A percentile compares a stretch with the other conserved stretches of the same genome.
Evolutionary conservation across 2,113 vertebrate species (phyloP).

Genomic region (Morphnarchus princeps): DNA sequence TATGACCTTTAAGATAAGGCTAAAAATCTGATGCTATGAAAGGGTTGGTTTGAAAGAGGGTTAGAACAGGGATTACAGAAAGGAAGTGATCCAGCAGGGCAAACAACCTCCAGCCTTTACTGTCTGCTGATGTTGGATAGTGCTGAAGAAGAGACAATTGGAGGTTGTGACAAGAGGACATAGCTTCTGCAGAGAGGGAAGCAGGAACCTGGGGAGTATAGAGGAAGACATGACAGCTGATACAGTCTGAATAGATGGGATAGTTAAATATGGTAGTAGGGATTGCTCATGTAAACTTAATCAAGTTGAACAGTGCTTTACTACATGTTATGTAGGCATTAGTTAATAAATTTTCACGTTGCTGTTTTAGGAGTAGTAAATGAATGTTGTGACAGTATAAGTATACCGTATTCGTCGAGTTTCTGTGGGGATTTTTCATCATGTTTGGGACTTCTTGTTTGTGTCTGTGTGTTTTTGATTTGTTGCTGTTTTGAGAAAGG

Average conservation of each 20-base stretch:
- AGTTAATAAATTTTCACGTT: not conserved
- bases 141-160: constrained; percentile 10
- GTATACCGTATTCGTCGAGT: not conserved
- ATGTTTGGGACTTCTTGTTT: not conserved
- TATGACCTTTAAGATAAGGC: not conserved
- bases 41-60: not conserved
- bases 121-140: constrained; percentile 2
- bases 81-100: constrained; percentile 16
- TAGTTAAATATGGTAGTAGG: not conserved
- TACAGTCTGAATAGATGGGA: not conserved
- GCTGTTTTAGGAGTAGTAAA: not conserved
- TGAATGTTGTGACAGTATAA: not conserved
- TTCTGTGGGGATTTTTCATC: not conserved
- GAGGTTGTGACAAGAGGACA: constrained; percentile 1
- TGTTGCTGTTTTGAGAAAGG: not conserved
- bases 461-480: not conserved
- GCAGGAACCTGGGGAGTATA: not conserved
- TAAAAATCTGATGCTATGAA: not conserved
- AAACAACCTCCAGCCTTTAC: constrained; percentile 25
- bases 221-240: not conserved
- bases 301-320: not conserved
- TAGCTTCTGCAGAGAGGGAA: not conserved
- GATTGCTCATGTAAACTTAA: not conserved
- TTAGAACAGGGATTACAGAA: not conserved
- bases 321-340: not conserved